Conservation (phyloP, 1,140 invertebrate species). For the Drosophila repleta region DNA sequence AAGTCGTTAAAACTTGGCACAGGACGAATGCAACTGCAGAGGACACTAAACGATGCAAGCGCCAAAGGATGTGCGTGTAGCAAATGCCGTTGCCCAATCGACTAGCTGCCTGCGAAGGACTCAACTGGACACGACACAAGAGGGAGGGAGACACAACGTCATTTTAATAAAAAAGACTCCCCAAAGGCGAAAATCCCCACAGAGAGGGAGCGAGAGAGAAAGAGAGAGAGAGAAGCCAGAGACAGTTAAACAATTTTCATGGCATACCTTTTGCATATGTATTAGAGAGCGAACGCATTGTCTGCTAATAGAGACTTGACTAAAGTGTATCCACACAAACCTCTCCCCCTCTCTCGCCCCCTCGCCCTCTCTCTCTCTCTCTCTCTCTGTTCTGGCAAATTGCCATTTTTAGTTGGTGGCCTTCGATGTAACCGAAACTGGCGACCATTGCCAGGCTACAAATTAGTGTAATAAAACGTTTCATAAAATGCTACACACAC, state of each 20-base stretch:
- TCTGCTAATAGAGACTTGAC: conserved; percentile 83
- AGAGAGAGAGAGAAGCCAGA: neutral
- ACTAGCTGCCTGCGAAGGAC: conserved; percentile 21
- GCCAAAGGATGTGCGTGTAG: conserved; percentile 41
- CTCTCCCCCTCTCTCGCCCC: conserved; percentile 9
- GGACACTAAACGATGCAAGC: conserved; percentile 31
- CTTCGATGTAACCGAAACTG: conserved; percentile 81
- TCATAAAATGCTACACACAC: conserved; percentile 73
- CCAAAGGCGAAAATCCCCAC: conserved; percentile 63
- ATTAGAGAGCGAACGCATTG: conserved; percentile 60
- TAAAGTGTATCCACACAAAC: conserved; percentile 56
- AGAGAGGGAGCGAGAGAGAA: conserved; percentile 17
- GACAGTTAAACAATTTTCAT: conserved; percentile 67
- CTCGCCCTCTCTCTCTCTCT: conserved; percentile 6
- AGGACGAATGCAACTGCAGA: conserved; percentile 30
- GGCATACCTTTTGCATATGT: conserved; percentile 66
- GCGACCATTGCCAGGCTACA: conserved; percentile 77
- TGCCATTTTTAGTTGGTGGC: conserved; percentile 79
- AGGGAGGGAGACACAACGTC: conserved; percentile 44
- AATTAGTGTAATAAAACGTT: conserved; percentile 84
- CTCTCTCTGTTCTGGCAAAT: conserved; percentile 70
- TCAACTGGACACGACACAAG: conserved; percentile 39
- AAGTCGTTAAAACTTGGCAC: conserved; percentile 79
- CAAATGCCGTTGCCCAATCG: conserved; percentile 62
- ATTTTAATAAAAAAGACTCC: conserved; percentile 72